Evolutionary conservation across 2,113 vertebrate species (phyloP).

Genomic region (Rhineura floridana): DNA sequence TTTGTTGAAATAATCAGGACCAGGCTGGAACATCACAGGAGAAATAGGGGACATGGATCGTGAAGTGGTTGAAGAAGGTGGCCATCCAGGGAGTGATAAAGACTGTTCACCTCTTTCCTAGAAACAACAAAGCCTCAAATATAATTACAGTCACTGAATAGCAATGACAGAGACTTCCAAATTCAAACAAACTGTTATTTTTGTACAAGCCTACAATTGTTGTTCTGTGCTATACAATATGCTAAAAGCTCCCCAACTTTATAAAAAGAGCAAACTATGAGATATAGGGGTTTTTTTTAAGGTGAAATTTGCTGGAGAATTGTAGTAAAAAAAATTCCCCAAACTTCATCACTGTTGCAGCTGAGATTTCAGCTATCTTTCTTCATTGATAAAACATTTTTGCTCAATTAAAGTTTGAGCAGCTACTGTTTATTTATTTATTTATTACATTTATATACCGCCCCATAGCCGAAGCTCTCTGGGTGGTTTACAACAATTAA

Average conservation of each 20-base stretch:
- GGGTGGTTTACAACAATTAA: too few species aligned
- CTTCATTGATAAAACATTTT: background rate
- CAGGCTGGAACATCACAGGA: slow-evolving; percentile 64
- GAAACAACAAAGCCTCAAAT: slow-evolving; percentile 56
- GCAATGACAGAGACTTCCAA: slow-evolving; percentile 15
- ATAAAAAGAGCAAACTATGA: background rate
- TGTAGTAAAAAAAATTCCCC: background rate
- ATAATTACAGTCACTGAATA: slow-evolving; percentile 1
- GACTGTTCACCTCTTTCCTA: slow-evolving; percentile 77
- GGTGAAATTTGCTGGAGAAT: too few species aligned
- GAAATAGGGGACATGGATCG: slow-evolving; percentile 71
- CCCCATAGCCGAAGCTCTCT: too few species aligned
- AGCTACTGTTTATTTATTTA: too few species aligned
- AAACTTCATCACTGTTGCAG: background rate
- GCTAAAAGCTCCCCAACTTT: background rate
- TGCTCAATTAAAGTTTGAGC: background rate
- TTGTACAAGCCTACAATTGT: background rate
- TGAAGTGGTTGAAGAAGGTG: slow-evolving; percentile 40
- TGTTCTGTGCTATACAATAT: background rate
- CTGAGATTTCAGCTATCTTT: background rate
- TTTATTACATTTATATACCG: too few species aligned
- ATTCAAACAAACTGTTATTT: background rate
- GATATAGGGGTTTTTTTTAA: too few species aligned
- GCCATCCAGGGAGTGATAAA: slow-evolving; percentile 82
- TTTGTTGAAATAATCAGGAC: slow-evolving; percentile 64